Evolutionary conservation across 1,140 invertebrate species (phyloP), one percentile per base, ranked within the genome.

Genomic region (Antheraea mylitta): DNA sequence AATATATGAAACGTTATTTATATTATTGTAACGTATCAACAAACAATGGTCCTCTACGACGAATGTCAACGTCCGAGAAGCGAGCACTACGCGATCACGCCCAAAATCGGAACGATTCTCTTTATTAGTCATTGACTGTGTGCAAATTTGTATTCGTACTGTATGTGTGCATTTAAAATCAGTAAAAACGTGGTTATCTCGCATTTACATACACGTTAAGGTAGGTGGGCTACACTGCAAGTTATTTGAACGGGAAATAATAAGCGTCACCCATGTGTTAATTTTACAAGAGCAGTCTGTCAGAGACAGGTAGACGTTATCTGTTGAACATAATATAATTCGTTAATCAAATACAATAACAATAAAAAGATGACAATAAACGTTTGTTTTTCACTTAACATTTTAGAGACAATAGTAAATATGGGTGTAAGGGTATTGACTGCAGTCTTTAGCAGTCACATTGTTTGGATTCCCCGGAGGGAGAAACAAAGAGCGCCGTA

Each of bases 401-500:
- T 30, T 71, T 70, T 60, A 42, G 13, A 71, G 66, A 78, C 74
- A 79, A 79, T 74, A 71, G 72, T 53, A 76, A 67, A 75, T 64
- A 68, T 68, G 71, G 70, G 65, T 72, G 73, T 76, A 74, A 73
- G 81, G 78, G 70, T 82, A 78, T 79, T 84, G 77, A 81, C 80
- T 79, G 77, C 64, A 60, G 2, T 64, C 65, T 64, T 70, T 70
- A 75, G 37, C 66, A 70, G 69, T 45, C 68, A 73, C 71, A 77
- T 74, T 74, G 73, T 74, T 72, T 74, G 75, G 77, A 76, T 79
- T 77, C 76, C 75, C 75, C 65, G 72, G 59, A 71, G 67, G 66
- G 69, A 72, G 70, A 66, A 79, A 77, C 75, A 78, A 82, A 79
- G 80, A 75, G 71, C 5, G 30, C 5, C 4, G 30, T 8, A 60